Base-by-base conservation (phyloP, 2,888 invertebrate genomes). In the Drosophila suboccidentalis region DNA sequence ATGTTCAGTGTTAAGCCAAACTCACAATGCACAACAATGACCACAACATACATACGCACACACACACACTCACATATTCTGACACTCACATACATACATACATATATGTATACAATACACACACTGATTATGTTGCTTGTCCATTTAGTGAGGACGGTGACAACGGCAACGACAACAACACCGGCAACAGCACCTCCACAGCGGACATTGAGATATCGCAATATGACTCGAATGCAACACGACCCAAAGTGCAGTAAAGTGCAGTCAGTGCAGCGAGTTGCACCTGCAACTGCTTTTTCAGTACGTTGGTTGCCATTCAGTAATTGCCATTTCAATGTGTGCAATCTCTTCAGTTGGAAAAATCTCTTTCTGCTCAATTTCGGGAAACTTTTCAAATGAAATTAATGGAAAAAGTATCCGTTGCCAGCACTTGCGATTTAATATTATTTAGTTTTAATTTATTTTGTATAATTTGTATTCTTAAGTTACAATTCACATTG, bases 191-290 rank as follows among this genome's bases (percentile, higher is more conserved):
- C 47, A 75, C 71, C 76, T 78, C 73, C 72, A 80, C 90, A 49
- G 82, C 89, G 81, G 90, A 90, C 77, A 89, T 91, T 82, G 91
- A 92, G 77, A 86, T 91, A 78, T 71, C 87, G 66, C 73, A 87
- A 76, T 78, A 80, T 55, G 77, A 78, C 63, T 57, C 71, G 51
- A 69, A 61, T 32, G 68, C 50, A 39, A 55, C 66, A 43, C 74
- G 70, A 61, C 32, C 71, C 59, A 87, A 87, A 77, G 63, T 66
- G 67, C 76, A 82, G 47, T 84, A 72, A 63, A 53, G 54, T 72
- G 62, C 54, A 69, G 22, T 51, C 59, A 17, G 10, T 44, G 15
- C 17, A 39, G 15, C 13, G 32, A 47, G 19, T 39, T 55, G 62
- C 41, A 43, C 43, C 17, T 15, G 44, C 17, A 13, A 17, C 47